Evolutionary conservation across 1,140 invertebrate species (phyloP).

Genomic region (Rhopalosiphum padi): DNA sequence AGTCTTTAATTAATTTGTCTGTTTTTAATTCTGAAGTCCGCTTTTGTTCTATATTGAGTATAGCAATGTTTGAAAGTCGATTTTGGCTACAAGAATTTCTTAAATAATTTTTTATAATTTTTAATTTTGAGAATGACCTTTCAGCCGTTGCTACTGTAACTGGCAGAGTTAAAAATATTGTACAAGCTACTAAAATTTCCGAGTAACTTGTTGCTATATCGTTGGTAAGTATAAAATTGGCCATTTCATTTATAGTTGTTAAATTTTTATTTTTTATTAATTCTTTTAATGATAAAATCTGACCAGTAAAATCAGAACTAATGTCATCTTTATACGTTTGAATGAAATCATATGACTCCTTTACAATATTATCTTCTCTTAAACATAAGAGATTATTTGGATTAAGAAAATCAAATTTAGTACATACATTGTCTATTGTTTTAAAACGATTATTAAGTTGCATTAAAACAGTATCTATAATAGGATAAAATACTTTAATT

Average conservation of each 20-base stretch:
- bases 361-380: background rate
- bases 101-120: conserved; percentile 63
- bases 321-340: background rate
- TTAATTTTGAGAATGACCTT: conserved; percentile 62
- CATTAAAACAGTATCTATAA: conserved; percentile 15
- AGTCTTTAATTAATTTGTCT: background rate
- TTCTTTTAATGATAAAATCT: background rate
- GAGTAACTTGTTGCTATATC: background rate
- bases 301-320: no score
- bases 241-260: background rate
- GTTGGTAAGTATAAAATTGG: background rate
- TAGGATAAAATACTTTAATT: background rate
- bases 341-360: background rate
- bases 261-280: conserved; percentile 5
- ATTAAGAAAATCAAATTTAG: background rate
- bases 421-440: background rate
- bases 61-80: conserved; percentile 59
- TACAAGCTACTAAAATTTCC: background rate
- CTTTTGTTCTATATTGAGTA: conserved; percentile 52
- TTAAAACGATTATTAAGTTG: background rate
- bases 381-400: background rate
- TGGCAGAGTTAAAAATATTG: conserved; percentile 39
- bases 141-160: conserved; percentile 61
- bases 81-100: conserved; percentile 60
- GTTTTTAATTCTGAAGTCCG: background rate